phyloP scores from a whole-genome alignment of 1,140 invertebrate genomes.

The Popillia japonica region DNA sequence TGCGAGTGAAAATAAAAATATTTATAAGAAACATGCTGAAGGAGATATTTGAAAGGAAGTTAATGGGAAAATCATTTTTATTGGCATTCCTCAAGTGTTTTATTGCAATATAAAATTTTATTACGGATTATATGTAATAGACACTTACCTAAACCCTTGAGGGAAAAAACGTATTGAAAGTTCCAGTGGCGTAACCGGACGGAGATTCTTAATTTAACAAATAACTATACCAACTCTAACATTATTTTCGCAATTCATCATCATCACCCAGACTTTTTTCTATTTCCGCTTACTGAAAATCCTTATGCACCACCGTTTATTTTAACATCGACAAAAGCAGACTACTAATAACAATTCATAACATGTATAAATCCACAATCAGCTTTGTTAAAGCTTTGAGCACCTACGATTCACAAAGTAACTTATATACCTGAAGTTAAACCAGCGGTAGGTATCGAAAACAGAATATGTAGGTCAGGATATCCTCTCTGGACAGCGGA shows the following conservation, averaged over 20 bases:
- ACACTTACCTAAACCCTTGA: not conserved
- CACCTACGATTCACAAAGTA: not conserved
- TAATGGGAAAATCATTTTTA: slow-evolving; percentile 7
- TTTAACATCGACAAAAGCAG: no score
- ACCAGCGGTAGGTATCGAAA: not conserved
- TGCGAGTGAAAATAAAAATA: no score
- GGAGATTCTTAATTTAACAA: no score
- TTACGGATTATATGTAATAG: not conserved
- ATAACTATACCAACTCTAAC: no score
- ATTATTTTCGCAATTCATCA: no score
- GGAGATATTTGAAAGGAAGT: not conserved
- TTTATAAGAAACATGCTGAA: no score
- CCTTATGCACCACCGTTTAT: no score
- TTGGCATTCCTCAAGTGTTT: not conserved
- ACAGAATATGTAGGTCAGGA: not conserved
- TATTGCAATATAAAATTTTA: slow-evolving; percentile 28
- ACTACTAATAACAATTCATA: no score
- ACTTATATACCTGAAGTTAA: not conserved
- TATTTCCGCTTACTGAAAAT: no score
- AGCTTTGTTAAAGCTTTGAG: not conserved
- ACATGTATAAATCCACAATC: not conserved
- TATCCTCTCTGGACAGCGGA: not conserved
- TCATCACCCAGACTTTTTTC: no score
- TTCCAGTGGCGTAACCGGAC: no score
- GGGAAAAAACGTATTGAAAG: no score